A percentile compares a stretch with the other conserved stretches of the same genome.
Evolutionary conservation across 2,888 invertebrate genomes (phyloP).

Genomic region (Tipula lateralis): DNA sequence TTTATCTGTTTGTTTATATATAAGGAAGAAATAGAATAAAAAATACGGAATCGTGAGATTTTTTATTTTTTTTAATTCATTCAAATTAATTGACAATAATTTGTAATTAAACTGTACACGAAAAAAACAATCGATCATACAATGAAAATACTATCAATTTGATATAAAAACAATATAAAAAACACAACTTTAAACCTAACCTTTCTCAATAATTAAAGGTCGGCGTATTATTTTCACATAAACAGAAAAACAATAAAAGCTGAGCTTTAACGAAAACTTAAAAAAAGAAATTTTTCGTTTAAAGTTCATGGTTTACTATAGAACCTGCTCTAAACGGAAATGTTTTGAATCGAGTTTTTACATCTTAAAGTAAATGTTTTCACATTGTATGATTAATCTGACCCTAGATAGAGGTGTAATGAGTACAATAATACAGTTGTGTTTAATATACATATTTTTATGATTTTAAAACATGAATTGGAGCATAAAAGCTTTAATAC

Average conservation of each 20-base stretch:
- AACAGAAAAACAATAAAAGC: not conserved
- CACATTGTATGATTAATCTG: too few species aligned
- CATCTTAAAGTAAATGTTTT: too few species aligned
- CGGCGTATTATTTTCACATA: not conserved
- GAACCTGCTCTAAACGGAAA: too few species aligned
- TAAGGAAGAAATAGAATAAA: not conserved
- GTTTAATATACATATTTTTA: not conserved
- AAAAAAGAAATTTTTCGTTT: not conserved
- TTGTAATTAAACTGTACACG: not conserved
- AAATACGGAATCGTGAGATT: not conserved
- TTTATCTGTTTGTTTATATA: not conserved
- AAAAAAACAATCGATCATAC: not conserved
- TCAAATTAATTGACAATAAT: not conserved
- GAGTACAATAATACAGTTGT: too few species aligned
- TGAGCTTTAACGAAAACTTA: not conserved
- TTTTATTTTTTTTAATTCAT: not conserved
- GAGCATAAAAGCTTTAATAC: not conserved
- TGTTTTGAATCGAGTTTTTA: too few species aligned
- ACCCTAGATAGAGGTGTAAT: too few species aligned
- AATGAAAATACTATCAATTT: not conserved
- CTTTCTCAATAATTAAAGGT: not conserved
- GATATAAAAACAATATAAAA: not conserved
- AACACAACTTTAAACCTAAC: not conserved
- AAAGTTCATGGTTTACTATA: not conserved
- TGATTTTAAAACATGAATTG: not conserved